Percentiles rank a stretch among this genome's conserved stretches.
Conservation (phyloP, 2,113 vertebrate genomes). For the Spilogale gracilis region DNA sequence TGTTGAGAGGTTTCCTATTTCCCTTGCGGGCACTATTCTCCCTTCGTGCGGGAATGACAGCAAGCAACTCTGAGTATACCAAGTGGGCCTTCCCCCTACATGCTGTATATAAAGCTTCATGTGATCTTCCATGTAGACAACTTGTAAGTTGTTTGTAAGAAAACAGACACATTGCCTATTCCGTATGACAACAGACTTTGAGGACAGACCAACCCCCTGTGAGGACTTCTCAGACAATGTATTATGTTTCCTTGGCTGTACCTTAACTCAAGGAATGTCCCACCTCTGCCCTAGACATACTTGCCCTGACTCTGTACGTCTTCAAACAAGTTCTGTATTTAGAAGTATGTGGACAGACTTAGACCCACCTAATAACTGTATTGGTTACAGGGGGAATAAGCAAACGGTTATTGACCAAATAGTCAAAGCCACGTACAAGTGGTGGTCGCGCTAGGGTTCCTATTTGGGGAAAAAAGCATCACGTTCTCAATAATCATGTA, state of each 20-base stretch:
- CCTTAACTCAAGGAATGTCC: neutral
- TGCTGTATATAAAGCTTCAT: accelerated
- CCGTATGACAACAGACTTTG: neutral
- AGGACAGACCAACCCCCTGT: neutral
- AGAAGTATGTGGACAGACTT: neutral
- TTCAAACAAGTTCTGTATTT: neutral
- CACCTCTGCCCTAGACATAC: neutral
- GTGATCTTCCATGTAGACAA: accelerated
- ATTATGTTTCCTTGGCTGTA: accelerated
- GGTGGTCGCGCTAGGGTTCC: neutral
- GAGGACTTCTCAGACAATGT: neutral
- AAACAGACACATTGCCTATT: accelerated
- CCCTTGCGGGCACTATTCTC: neutral
- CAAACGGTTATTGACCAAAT: neutral
- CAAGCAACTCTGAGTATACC: neutral
- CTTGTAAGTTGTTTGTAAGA: neutral
- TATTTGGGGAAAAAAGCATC: neutral
- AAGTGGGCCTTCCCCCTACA: accelerated
- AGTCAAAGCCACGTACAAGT: neutral
- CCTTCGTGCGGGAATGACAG: neutral
- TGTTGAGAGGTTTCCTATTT: neutral
- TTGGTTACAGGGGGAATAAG: neutral
- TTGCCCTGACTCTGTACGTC: neutral
- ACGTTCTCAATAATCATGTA: neutral
- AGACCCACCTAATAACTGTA: neutral